These are phyloP conservation scores for Bubo blakistoni DNA, from an alignment of 2,113 vertebrate species.

Conservation along the genomic window DNA sequence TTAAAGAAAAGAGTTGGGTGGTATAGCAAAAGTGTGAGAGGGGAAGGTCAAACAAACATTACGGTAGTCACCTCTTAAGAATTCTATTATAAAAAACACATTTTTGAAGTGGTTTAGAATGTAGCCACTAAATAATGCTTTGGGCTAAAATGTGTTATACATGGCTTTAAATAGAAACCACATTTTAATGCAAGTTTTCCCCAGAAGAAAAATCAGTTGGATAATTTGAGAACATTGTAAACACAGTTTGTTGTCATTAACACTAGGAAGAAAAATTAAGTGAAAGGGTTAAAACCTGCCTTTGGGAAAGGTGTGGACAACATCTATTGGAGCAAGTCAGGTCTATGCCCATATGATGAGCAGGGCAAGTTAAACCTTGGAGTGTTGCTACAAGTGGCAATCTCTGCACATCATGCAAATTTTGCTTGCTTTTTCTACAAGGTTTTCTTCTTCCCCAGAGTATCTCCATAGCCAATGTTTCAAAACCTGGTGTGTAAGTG, in stretches of 20 bases:
- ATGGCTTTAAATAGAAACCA: constrained; percentile 52
- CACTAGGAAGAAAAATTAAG: neutral
- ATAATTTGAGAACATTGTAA: constrained; percentile 18
- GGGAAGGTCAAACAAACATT: constrained; percentile 21
- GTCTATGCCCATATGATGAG: fast-evolving
- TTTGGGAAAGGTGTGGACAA: neutral
- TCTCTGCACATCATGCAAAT: neutral
- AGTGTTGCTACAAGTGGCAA: neutral
- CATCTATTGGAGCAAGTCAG: neutral
- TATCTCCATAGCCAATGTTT: neutral
- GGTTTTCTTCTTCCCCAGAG: neutral
- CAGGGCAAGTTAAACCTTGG: neutral
- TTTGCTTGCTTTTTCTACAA: fast-evolving
- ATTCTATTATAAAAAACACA: neutral
- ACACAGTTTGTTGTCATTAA: constrained; percentile 32
- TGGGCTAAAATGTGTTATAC: constrained; percentile 34
- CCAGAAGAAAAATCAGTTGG: neutral
- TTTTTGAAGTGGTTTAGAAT: constrained; percentile 44
- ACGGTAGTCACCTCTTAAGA: neutral
- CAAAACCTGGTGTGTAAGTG: neutral
- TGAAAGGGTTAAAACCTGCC: neutral
- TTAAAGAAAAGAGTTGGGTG: neutral
- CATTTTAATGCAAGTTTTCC: constrained; percentile 16
- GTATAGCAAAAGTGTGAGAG: neutral
- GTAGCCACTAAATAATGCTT: constrained; percentile 17